Conservation (phyloP, 2,113 vertebrate genomes). For the Echinops telfairi region DNA sequence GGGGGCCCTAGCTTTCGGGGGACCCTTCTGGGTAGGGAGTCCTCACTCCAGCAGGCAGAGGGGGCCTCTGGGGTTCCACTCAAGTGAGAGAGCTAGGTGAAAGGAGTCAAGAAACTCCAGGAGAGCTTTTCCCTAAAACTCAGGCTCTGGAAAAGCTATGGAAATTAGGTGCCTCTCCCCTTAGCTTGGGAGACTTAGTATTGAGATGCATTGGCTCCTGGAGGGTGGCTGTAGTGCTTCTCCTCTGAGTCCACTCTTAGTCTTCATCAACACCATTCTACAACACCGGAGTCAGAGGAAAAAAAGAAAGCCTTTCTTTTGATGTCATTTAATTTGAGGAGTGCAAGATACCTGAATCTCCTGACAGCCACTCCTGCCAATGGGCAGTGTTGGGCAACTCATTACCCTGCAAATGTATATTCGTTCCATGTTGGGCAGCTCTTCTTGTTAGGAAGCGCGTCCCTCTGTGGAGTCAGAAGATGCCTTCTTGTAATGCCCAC, state of each 20-base stretch:
- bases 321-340: not conserved
- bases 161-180: rapidly evolving
- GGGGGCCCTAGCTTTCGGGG: slow-evolving; percentile 75
- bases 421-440: rapidly evolving
- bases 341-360: not conserved
- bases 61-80: not conserved
- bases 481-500: not conserved
- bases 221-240: not conserved
- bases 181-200: rapidly evolving
- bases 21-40: slow-evolving; percentile 77
- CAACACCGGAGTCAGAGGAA: not conserved
- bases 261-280: not conserved
- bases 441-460: rapidly evolving
- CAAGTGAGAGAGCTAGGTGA: not conserved
- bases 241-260: not conserved
- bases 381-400: rapidly evolving
- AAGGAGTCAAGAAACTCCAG: not conserved
- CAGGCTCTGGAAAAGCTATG: not conserved
- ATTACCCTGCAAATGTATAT: rapidly evolving
- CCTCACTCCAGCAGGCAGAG: not conserved
- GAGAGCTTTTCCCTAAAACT: too few species aligned
- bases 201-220: rapidly evolving
- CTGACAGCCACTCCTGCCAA: not conserved
- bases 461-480: not conserved
- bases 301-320: not conserved